Conservation (phyloP, 2,888 invertebrate species). For the Itoplectis maculator region DNA sequence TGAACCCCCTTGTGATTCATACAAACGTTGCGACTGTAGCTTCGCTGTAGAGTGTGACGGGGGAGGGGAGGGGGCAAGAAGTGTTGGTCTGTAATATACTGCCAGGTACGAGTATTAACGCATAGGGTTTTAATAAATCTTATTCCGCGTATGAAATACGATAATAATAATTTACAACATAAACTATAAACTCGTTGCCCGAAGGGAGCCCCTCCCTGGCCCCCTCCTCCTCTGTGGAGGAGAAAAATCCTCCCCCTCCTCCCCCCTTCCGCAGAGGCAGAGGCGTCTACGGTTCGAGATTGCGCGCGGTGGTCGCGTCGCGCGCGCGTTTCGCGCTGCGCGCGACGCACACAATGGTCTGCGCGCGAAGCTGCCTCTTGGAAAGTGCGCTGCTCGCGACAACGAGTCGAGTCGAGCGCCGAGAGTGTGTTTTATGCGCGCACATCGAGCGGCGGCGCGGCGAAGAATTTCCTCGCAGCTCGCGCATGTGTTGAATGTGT, state of each 20-base stretch:
- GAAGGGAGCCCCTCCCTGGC: no score
- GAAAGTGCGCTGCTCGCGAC: conserved; percentile 52
- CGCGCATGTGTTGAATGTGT: conserved; percentile 40
- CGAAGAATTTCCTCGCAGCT: conserved; percentile 25
- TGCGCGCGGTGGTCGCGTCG: conserved; percentile 14
- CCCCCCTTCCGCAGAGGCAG: no score
- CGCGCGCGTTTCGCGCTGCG: not conserved
- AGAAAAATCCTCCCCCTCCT: no score
- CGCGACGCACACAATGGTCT: conserved; percentile 31
- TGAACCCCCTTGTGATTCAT: conserved; percentile 18
- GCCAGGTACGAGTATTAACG: conserved; percentile 78
- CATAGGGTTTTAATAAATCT: conserved; percentile 82
- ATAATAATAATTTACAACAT: conserved; percentile 84
- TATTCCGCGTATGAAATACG: conserved; percentile 80
- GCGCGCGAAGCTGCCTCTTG: conserved; percentile 45
- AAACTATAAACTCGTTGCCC: conserved; percentile 80
- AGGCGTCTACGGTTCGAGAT: conserved; percentile 38
- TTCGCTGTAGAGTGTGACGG: no score
- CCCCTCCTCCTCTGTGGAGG: no score
- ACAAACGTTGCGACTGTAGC: no score
- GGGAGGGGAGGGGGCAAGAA: not conserved
- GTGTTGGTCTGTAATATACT: conserved; percentile 73
- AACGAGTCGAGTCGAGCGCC: conserved; percentile 37
- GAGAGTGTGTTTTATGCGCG: conserved; percentile 56
- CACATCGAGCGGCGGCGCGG: not conserved